Base-by-base conservation (phyloP, 2,888 invertebrate species). In the Adelognathus sp. region DNA sequence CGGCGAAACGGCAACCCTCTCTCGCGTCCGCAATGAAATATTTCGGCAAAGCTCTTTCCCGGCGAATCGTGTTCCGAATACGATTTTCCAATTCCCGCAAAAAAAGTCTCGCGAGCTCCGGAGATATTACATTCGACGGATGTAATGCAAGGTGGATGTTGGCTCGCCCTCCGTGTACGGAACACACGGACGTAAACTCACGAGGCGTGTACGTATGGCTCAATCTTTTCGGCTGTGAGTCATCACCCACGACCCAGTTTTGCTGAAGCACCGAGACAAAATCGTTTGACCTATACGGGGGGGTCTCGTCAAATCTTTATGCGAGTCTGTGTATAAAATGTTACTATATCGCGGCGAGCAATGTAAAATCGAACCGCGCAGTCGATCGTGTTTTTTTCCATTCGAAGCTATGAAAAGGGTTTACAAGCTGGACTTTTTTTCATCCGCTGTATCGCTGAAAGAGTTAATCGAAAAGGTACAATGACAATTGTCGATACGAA, bases 1-100 rank as follows among this genome's bases (percentile, higher is more conserved):
- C n/a, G 46, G n/a, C 24, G 46, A 24, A 24, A 21, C 11, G 21
- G 46, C 24, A 3, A 50, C 21, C 18, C 46, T 24, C 58, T 58
- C 58, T 7, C 46, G 21, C 44, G 33, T 46, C 44, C 14, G 58
- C n/a, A 70, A 70, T 70, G 58, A 70, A 70, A 70, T 70, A 70
- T 70, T 70, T 70, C 58, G 69, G n/a, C 46, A 58, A 70, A 70
- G 56, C 69, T 44, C 69, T 58, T 60, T 36, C 36, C 24, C 46
- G 21, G 21, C 58, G 24, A 70, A 70, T 58, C 41, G 58, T 33
- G 58, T 70, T 58, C 58, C 58, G 58, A 70, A 70, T 70, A 70
- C 69, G 69, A 70, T 70, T 70, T 70, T 58, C 46, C 27, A 70
- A 58, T 70, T 70, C 58, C 58, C 58, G 14, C 27, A 41, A 31